Conservation (phyloP, 2,888 invertebrate genomes). For the Stenolophus ochropezus region DNA sequence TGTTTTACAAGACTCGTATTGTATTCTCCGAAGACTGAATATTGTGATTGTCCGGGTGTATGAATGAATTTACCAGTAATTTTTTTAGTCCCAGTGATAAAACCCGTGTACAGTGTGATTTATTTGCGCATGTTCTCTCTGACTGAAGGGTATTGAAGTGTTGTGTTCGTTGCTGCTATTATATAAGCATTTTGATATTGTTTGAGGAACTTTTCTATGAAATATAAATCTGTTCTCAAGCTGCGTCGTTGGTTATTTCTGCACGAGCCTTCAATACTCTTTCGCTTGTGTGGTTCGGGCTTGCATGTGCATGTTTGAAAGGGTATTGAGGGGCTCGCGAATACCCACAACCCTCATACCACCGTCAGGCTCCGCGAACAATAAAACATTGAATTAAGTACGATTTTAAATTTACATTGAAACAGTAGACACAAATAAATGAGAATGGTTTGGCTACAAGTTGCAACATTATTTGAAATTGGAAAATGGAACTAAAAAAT, state of each 20-base stretch:
- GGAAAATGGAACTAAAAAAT: too few relatives aligned
- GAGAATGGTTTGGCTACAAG: too few relatives aligned
- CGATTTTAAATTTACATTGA: too few relatives aligned
- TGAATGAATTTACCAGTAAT: not conserved
- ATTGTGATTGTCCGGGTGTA: not conserved
- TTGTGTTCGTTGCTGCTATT: slow-evolving; percentile 33
- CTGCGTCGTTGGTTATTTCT: slow-evolving; percentile 19
- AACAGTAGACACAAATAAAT: too few relatives aligned
- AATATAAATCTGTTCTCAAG: slow-evolving; percentile 44
- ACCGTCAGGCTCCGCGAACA: too few relatives aligned
- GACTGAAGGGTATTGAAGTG: slow-evolving; percentile 46
- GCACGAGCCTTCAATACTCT: not conserved
- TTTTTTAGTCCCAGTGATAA: slow-evolving; percentile 9
- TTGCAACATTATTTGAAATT: too few relatives aligned
- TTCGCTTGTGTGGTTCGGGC: slow-evolving; percentile 1
- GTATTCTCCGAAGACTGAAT: not conserved
- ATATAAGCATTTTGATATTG: slow-evolving; percentile 43
- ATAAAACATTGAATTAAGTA: too few relatives aligned
- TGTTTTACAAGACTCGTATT: too few relatives aligned
- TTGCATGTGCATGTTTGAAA: slow-evolving; percentile 50
- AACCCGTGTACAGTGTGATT: not conserved
- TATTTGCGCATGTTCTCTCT: slow-evolving; percentile 9
- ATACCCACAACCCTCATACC: not conserved
- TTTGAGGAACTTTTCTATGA: slow-evolving; percentile 48
- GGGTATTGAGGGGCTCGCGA: slow-evolving; percentile 38